Base-by-base conservation (phyloP, 2,113 vertebrate genomes). In the Lontra canadensis region DNA sequence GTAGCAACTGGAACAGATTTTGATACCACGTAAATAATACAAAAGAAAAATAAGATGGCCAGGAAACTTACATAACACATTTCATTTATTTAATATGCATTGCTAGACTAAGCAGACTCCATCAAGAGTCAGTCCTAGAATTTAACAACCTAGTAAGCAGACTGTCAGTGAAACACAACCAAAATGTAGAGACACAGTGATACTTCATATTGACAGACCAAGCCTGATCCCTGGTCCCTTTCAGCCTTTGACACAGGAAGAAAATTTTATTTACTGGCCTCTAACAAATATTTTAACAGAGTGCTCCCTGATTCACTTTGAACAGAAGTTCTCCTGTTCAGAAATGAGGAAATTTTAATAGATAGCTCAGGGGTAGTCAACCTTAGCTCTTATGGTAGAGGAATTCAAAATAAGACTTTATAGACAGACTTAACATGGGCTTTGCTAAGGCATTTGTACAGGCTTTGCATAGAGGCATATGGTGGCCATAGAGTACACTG, bases 301-400 rank as follows among this genome's bases (percentile, higher is more conserved):
- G 29, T 29, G 31, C 5, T 94, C 67, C 80, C 55, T 63, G 42
- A 87, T 82, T 81, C 55, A 61, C 49, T 82, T 42, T 87, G 63
- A 79, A 81, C 76, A 93, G 36, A 93, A 52, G 42, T 71, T 97
- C 25, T 92, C 39, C 67, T 80, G 17, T 83, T 86, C 4, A 83
- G 73, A 36, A 96, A 93, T 89, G 55, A 95, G 86, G 23, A 92
- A 87, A 93, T 67, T 93, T 34, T 90, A 94, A 34, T 17, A 80
- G 49, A 61, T 36, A 90, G 29, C 21, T 82, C 74, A 96, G 61
- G 47, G 36, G 26, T 91, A 39, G 67, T 80, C 79, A 83, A 29
- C 4, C 78, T 82, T 85, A 88, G n/a, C 23, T 96, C 25, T 80
- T 94, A 4, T 86, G 49, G 73, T 69, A 23, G 25, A 87, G 59